Percentiles rank a stretch among this genome's conserved stretches.
Evolutionary conservation across 2,113 vertebrate genomes (phyloP).

Genomic region (Thunnus thynnus): DNA sequence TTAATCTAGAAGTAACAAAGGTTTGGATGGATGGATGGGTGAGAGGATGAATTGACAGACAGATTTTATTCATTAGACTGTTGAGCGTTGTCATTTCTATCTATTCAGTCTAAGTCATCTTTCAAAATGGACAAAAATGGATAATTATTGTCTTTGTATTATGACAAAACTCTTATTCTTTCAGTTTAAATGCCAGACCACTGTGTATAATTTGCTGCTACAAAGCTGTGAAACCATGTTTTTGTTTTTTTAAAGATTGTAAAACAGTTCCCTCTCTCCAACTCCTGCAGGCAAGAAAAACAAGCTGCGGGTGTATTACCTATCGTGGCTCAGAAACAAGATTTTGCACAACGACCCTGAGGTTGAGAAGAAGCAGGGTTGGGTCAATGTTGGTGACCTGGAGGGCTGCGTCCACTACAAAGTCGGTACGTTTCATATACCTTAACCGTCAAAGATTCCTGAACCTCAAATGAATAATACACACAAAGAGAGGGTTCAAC

Average conservation of each 20-base stretch:
- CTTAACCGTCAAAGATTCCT: not conserved
- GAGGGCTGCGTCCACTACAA: conserved; percentile 91
- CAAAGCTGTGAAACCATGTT: not conserved
- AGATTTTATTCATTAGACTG: too few relatives aligned
- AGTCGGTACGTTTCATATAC: conserved; percentile 72
- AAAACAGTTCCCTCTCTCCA: not conserved
- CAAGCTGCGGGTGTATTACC: conserved; percentile 93
- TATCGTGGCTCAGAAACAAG: conserved; percentile 95
- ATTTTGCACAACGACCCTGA: conserved; percentile 94
- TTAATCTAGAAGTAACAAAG: too few relatives aligned
- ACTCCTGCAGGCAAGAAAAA: conserved; percentile 91
- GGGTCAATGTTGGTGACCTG: conserved; percentile 93
- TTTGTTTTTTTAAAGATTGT: not conserved
- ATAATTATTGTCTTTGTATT: too few relatives aligned
- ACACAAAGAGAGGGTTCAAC: not conserved
- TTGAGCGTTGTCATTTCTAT: too few relatives aligned
- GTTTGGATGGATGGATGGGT: too few relatives aligned
- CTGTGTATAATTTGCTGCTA: not conserved
- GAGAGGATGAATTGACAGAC: too few relatives aligned
- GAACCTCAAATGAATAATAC: not conserved
- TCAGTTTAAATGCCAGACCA: not conserved
- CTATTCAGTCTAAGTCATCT: too few relatives aligned
- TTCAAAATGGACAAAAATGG: too few relatives aligned
- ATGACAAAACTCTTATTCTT: too few relatives aligned
- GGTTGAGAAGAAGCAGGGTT: conserved; percentile 94